Evolutionary conservation across 2,113 vertebrate genomes (phyloP).

Genomic region (Camarhynchus parvulus): DNA sequence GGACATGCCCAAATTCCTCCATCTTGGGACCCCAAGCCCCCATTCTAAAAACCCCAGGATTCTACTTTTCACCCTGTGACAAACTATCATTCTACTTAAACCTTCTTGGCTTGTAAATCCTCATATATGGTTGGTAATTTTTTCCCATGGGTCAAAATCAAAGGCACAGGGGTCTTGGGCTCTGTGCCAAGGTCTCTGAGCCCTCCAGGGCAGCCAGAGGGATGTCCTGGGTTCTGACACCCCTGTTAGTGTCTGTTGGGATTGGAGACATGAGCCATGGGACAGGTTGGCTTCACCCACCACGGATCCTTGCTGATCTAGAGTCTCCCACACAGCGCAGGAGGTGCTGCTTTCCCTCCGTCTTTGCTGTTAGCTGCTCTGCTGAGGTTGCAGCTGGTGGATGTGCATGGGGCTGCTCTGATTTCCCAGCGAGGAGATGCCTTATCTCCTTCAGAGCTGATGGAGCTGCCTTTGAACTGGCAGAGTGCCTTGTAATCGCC

Average conservation of each 20-base stretch:
- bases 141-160: no score
- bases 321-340: not conserved
- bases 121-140: no score
- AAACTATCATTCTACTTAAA: no score
- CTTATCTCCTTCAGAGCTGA: not conserved
- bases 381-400: not conserved
- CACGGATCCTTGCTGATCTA: not conserved
- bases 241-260: fast-evolving
- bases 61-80: no score
- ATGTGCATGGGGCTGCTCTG: not conserved
- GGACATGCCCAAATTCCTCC: no score
- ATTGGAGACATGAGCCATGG: fast-evolving
- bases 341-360: not conserved
- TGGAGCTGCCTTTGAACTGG: not conserved
- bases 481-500: not conserved
- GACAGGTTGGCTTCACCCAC: not conserved
- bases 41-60: no score
- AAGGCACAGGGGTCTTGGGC: no score
- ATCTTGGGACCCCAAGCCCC: no score
- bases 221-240: no score
- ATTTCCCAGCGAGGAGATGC: not conserved
- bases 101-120: no score
- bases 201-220: no score
- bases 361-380: not conserved
- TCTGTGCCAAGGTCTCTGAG: no score